Conservation (phyloP, 2,113 vertebrate genomes). For the Dermatemys mawii region DNA sequence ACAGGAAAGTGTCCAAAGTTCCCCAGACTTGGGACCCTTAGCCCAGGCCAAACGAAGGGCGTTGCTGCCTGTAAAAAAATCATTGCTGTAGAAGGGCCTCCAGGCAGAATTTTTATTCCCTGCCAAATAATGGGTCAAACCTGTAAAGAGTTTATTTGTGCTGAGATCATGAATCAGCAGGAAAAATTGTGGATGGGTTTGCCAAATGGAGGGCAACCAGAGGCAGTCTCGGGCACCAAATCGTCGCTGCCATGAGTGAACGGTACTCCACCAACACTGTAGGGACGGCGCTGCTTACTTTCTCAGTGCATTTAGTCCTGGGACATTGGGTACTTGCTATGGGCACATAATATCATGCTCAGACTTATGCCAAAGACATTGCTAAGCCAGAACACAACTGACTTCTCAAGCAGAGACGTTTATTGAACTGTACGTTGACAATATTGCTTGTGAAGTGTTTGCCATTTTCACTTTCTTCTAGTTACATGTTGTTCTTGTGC, state of each 20-base stretch:
- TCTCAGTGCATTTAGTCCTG: not conserved
- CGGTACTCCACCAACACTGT: not conserved
- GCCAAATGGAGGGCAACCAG: not conserved
- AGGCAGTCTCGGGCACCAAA: not conserved
- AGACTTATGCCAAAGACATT: conserved; percentile 6
- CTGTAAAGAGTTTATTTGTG: not conserved
- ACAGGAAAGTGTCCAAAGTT: not conserved
- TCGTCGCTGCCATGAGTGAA: not conserved
- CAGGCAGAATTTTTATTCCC: not conserved
- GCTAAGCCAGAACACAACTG: conserved; percentile 24
- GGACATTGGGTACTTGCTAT: not conserved
- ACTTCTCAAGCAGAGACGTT: not conserved
- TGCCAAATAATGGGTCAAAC: not conserved
- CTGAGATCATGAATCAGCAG: not conserved
- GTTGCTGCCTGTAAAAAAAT: not conserved
- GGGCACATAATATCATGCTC: not conserved
- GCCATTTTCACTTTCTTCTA: conserved; percentile 55
- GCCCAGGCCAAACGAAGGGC: not conserved
- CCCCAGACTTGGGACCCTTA: not conserved
- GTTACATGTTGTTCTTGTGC: conserved; percentile 27
- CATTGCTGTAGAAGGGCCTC: not conserved
- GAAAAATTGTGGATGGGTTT: not conserved
- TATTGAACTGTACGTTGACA: conserved; percentile 5
- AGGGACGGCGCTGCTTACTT: accelerated
- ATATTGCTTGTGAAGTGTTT: conserved; percentile 1